Evolutionary conservation across 2,888 invertebrate genomes (phyloP), one percentile per base, ranked within the genome.

Genomic region (Suillia variegata): DNA sequence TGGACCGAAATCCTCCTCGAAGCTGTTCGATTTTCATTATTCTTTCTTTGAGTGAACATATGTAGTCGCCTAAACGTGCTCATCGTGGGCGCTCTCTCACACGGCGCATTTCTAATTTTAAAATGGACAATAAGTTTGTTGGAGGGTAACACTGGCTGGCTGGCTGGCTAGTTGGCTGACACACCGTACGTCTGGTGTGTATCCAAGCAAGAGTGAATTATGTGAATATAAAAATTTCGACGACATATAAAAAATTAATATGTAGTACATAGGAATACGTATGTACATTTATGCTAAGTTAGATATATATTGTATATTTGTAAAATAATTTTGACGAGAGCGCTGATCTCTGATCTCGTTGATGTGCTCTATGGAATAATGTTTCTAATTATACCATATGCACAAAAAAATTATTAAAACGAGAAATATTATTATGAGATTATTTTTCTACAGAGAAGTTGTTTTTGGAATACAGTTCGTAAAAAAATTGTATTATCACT

Each of bases 41-140:
- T n/a, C n/a, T n/a, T n/a, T n/a, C n/a, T n/a, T n/a, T 69, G 67
- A 56, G 61, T 59, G 67, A 55, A 45, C 52, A 6, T 13, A 22
- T 54, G 34, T 17, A 2, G 8, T n/a, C 15, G 53, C 34, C 38
- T 22, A 26, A 26, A 26, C 5, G 26, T 38, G n/a, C 13, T 38
- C 67, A 62, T 68, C 65, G 34, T 47, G 31, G 55, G 45, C 47
- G 31, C 34, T 47, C 2, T 1, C 53, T 47, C 56, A 54, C 56
- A 45, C 22, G 45, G 56, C 53, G 47, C 54, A 50, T 15, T 61
- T 58, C 61, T 62, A 62, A 62, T 33, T 58, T 54, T 58, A 57
- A 58, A 17, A n/a, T 38, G 38, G 26, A 26, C n/a, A 45, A 20
- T 20, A 3, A 5, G 20, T 45, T 38, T 38, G 38, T 8, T 45